phyloP scores from a whole-genome alignment of 2,797 vertebrate species.

The Spea hammondii region DNA sequence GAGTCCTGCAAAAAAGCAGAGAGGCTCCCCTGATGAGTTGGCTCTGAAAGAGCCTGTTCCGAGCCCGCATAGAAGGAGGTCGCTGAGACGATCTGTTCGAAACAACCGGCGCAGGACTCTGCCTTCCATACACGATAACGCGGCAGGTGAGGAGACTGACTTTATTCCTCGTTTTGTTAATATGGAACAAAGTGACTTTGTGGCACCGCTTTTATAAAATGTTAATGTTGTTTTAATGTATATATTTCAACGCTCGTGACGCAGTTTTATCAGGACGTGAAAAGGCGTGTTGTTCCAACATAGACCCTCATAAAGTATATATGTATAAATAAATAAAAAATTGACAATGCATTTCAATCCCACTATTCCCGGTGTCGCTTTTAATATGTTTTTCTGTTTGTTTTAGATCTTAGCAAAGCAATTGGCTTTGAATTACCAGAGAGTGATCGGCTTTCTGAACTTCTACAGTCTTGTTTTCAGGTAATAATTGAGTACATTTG shows the following conservation, averaged over 20 bases:
- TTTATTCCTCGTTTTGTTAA: not conserved
- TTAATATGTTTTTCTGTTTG: not conserved
- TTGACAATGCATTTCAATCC: too few species aligned
- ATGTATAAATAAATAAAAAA: too few species aligned
- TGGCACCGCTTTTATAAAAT: too few species aligned
- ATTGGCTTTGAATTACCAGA: conserved; percentile 68
- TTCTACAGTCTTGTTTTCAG: conserved; percentile 73
- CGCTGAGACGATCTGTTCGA: conserved; percentile 35
- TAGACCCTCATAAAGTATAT: too few species aligned
- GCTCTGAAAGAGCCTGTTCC: conserved; percentile 18
- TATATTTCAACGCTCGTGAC: too few species aligned
- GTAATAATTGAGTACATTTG: conserved; percentile 52
- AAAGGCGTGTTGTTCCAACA: too few species aligned
- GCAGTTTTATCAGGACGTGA: too few species aligned
- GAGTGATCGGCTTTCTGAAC: conserved; percentile 68
- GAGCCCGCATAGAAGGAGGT: conserved; percentile 23
- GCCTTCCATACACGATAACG: conserved; percentile 21
- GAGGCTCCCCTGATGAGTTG: conserved; percentile 5
- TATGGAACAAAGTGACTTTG: not conserved
- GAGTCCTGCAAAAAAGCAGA: conserved; percentile 5
- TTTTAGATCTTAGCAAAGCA: conserved; percentile 67
- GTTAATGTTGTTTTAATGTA: too few species aligned
- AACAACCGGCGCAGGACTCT: conserved; percentile 29
- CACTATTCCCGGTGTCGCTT: too few species aligned
- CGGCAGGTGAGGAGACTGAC: conserved; percentile 12